A percentile compares a stretch with the other conserved stretches of the same genome.
These are phyloP conservation scores for Aplodontia rufa DNA, from an alignment of 2,113 vertebrate species.

Conservation along the genomic window DNA sequence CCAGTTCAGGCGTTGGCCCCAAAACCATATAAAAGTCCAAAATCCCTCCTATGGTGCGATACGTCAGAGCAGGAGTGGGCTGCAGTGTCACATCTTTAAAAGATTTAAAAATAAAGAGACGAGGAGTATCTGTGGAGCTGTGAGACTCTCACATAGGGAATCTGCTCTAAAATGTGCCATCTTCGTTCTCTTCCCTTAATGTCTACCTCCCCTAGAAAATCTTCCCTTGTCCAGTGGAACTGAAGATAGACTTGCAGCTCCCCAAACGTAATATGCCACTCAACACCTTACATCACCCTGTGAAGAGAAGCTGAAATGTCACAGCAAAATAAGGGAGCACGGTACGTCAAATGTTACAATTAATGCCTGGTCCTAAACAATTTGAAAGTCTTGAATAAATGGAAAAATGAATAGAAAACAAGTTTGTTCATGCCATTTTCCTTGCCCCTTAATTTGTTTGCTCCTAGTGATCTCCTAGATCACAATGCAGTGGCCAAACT, in stretches of 20 bases:
- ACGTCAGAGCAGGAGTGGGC: conserved; percentile 92
- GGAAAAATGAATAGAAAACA: neutral
- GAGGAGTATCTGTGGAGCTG: neutral
- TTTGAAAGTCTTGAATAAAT: neutral
- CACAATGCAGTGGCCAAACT: neutral
- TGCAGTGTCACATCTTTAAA: conserved; percentile 92
- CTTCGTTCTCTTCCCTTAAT: neutral
- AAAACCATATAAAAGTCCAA: conserved; percentile 95
- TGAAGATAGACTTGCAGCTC: neutral
- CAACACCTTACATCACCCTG: neutral
- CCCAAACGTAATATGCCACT: neutral
- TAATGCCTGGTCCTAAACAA: neutral
- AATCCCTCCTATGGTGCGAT: conserved; percentile 93
- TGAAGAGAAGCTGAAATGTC: neutral
- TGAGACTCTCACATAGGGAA: neutral
- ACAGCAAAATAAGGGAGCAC: neutral
- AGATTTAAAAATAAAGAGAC: neutral
- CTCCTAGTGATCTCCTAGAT: neutral
- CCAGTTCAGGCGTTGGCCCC: conserved; percentile 92
- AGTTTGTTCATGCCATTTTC: neutral
- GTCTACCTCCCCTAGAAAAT: neutral
- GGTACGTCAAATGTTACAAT: neutral
- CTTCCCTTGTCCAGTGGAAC: neutral
- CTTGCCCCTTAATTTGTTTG: neutral
- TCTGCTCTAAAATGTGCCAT: neutral